These are phyloP conservation scores for Doryteuthis pealeii DNA, from an alignment of 1,140 invertebrate genomes.

Conservation along the genomic window DNA sequence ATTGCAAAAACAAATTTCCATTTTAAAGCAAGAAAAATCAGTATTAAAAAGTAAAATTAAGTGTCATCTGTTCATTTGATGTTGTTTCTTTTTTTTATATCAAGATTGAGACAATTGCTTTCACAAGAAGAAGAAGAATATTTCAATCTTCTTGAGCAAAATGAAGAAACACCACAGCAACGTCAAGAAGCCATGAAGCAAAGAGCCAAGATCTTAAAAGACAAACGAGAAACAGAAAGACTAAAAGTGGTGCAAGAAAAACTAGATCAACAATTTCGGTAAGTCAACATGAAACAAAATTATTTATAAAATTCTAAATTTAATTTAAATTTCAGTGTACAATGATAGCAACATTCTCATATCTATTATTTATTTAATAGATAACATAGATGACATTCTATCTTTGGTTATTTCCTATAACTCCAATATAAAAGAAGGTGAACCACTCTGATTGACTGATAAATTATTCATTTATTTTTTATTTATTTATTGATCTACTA, in stretches of 20 bases:
- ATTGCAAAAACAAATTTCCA: no score
- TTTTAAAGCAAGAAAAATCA: no score
- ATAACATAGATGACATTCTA: no score
- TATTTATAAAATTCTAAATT: neutral
- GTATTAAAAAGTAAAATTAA: no score
- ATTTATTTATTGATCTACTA: no score
- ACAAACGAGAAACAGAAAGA: constrained; percentile 55
- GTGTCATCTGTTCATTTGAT: neutral
- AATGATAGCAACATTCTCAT: no score
- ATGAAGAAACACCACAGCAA: constrained; percentile 55
- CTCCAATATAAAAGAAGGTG: no score
- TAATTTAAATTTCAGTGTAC: no score
- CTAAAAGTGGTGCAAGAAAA: constrained; percentile 55
- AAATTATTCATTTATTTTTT: no score
- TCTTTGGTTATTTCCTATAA: no score
- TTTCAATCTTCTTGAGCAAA: constrained; percentile 51
- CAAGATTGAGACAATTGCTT: constrained; percentile 49
- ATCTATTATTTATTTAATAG: no score
- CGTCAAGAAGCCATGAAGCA: constrained; percentile 59
- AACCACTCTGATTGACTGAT: no score
- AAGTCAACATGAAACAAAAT: constrained; percentile 16
- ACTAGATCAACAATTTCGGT: constrained; percentile 59
- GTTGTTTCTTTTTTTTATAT: constrained; percentile 13
- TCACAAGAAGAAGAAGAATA: constrained; percentile 47
- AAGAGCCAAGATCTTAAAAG: constrained; percentile 55